Evolutionary conservation across 1,140 invertebrate species (phyloP).

Genomic region (Belonocnema kinseyi): DNA sequence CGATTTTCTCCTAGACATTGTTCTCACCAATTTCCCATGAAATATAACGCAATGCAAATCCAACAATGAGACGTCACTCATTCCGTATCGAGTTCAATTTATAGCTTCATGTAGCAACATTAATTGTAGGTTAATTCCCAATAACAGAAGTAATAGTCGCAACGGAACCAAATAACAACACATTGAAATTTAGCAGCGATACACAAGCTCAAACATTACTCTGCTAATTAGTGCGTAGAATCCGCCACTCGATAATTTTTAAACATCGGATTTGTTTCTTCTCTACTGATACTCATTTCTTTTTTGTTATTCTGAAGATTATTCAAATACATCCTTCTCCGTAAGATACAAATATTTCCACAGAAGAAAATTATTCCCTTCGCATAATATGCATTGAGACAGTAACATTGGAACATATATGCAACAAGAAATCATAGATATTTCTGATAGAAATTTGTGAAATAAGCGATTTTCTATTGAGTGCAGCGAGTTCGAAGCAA

Average conservation of each 20-base stretch:
- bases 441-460: too few relatives aligned
- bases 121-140: conserved; percentile 24
- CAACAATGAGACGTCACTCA: conserved; percentile 12
- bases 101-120: conserved; percentile 19
- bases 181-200: conserved; percentile 11
- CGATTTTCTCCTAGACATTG: conserved; percentile 6
- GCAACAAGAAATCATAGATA: too few relatives aligned
- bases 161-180: conserved; percentile 7
- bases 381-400: too few relatives aligned
- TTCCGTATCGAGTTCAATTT: conserved; percentile 19
- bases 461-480: too few relatives aligned
- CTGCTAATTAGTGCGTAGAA: conserved; percentile 25
- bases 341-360: neutral
- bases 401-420: too few relatives aligned
- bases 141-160: neutral
- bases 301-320: neutral
- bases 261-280: neutral
- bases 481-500: too few relatives aligned
- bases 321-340: neutral
- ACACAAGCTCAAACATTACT: conserved; percentile 1
- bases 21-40: conserved; percentile 9
- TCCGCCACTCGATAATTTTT: neutral
- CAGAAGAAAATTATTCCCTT: too few relatives aligned
- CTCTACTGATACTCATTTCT: neutral
- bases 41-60: neutral